phyloP scores from a whole-genome alignment of 2,888 invertebrate genomes.

The Seira ritae region DNA sequence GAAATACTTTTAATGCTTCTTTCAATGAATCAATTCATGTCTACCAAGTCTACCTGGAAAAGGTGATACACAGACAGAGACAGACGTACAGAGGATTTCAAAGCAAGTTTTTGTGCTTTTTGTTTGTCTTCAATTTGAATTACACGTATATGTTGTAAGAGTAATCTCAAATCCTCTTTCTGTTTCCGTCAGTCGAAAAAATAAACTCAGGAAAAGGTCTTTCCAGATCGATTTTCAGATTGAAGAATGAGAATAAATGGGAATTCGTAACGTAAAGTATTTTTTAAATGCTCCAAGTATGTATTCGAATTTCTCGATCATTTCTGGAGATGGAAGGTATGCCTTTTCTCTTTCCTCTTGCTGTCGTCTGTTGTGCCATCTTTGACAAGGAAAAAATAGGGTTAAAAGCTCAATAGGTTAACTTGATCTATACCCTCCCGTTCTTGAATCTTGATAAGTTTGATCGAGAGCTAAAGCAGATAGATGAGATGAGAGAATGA shows the following conservation, averaged over 20 bases:
- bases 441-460: not conserved
- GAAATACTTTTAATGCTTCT: not conserved
- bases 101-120: slow-evolving; percentile 42
- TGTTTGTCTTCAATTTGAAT: slow-evolving; percentile 63
- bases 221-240: slow-evolving; percentile 39
- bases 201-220: not conserved
- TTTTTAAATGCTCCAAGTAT: slow-evolving; percentile 16
- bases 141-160: slow-evolving; percentile 26
- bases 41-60: not conserved
- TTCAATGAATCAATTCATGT: not conserved
- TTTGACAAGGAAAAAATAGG: not conserved
- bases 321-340: not conserved
- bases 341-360: not conserved
- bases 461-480: not conserved
- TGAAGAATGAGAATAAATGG: not conserved
- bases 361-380: not conserved
- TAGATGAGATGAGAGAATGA: not conserved
- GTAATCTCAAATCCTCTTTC: slow-evolving; percentile 52
- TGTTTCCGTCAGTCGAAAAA: slow-evolving; percentile 37
- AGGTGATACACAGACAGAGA: not conserved
- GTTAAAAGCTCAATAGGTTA: not conserved
- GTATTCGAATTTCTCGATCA: not conserved
- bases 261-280: slow-evolving; percentile 15
- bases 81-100: not conserved
- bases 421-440: not conserved